Conservation (phyloP, 2,113 vertebrate genomes). For the rat (Rattus norvegicus) region GRCr8 NC_086019.1:206319001-206319500, state of each 20-base stretch:
- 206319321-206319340: constrained; percentile 83
- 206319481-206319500: constrained; percentile 88
- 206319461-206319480: constrained; percentile 89
- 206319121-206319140: constrained; percentile 89
- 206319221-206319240: constrained; percentile 79
- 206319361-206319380: constrained; percentile 86
- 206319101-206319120: constrained; percentile 88
- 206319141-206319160: constrained; percentile 84
- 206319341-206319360: constrained; percentile 86
- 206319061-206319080: constrained; percentile 93
- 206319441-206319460: constrained; percentile 87
- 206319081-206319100: constrained; percentile 89
- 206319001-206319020: constrained; percentile 90
- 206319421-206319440: constrained; percentile 85
- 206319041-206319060: constrained; percentile 89
- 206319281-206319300: accelerated
- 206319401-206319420: constrained; percentile 87
- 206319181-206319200: constrained; percentile 85
- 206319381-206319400: constrained; percentile 85
- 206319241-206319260: constrained; percentile 79
- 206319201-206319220: constrained; percentile 84
- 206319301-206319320: accelerated
- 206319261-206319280: accelerated
- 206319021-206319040: constrained; percentile 94
- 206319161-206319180: constrained; percentile 87